phyloP scores from a whole-genome alignment of 2,888 invertebrate genomes.

The Psylliodes chrysocephalus region DNA sequence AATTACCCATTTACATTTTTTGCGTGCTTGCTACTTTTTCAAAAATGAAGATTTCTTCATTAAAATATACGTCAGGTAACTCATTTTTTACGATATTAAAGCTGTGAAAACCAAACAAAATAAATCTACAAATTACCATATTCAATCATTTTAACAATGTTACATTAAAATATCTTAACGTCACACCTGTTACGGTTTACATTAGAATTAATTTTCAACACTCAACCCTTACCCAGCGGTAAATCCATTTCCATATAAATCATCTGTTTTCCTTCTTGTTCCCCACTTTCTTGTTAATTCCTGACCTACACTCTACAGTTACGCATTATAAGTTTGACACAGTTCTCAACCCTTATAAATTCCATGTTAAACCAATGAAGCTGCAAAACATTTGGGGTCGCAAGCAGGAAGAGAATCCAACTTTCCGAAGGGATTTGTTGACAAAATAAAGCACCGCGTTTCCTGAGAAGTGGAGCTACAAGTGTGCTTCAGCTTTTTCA shows the following conservation, averaged over 20 bases:
- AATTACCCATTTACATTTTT: no score
- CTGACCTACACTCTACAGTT: conserved; percentile 41
- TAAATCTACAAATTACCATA: no score
- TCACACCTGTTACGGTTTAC: no score
- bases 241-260: conserved; percentile 9
- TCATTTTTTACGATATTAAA: no score
- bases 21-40: no score
- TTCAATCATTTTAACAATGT: no score
- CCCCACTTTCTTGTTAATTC: conserved; percentile 35
- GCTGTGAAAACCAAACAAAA: no score
- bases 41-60: no score
- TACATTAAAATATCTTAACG: no score
- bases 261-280: conserved; percentile 20
- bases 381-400: conserved; percentile 21
- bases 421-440: not conserved
- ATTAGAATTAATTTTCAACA: no score
- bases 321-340: conserved; percentile 45
- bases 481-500: not conserved
- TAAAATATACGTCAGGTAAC: no score
- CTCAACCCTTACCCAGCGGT: not conserved
- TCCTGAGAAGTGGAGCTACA: not conserved
- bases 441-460: not conserved
- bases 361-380: conserved; percentile 39
- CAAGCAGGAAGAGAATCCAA: conserved; percentile 24
- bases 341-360: conserved; percentile 44